Evolutionary conservation across 1,140 invertebrate species (phyloP).

Genomic region (Stratiolaelaps scimitus): DNA sequence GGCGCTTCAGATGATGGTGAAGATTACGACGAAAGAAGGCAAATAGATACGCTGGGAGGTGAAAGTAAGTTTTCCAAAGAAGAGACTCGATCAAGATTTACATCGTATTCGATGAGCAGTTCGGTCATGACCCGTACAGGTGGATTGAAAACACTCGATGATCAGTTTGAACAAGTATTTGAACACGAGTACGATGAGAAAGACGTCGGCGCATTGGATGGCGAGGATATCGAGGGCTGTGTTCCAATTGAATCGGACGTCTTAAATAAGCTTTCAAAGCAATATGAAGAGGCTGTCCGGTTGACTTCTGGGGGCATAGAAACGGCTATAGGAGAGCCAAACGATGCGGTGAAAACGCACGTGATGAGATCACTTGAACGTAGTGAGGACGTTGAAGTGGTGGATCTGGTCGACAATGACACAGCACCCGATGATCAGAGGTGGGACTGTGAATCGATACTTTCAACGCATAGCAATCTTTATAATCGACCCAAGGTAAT

Average conservation of each 20-base stretch:
- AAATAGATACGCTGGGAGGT: neutral
- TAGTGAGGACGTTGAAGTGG: neutral
- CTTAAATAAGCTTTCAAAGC: neutral
- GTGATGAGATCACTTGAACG: conserved; percentile 1
- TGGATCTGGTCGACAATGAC: conserved; percentile 33
- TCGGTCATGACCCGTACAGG: conserved; percentile 76
- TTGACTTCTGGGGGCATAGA: neutral
- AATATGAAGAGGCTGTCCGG: conserved; percentile 1
- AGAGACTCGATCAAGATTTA: conserved; percentile 75
- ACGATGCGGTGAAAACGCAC: neutral
- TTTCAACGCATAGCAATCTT: conserved; percentile 15
- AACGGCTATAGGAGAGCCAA: neutral
- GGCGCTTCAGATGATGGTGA: conserved; percentile 2
- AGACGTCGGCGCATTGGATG: conserved; percentile 73
- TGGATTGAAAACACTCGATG: conserved; percentile 61
- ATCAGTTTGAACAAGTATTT: conserved; percentile 59
- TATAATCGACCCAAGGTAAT: conserved; percentile 1
- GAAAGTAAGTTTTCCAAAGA: conserved; percentile 43
- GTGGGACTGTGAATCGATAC: conserved; percentile 27
- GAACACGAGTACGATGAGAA: conserved; percentile 61
- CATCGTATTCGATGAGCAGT: conserved; percentile 84
- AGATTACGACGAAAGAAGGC: conserved; percentile 26
- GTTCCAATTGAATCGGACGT: conserved; percentile 1
- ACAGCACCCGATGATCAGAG: conserved; percentile 29
- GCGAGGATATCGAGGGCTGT: conserved; percentile 74